Evolutionary conservation across 1,140 invertebrate genomes (phyloP), one percentile per base, ranked within the genome.

Genomic region (Formica selysi): DNA sequence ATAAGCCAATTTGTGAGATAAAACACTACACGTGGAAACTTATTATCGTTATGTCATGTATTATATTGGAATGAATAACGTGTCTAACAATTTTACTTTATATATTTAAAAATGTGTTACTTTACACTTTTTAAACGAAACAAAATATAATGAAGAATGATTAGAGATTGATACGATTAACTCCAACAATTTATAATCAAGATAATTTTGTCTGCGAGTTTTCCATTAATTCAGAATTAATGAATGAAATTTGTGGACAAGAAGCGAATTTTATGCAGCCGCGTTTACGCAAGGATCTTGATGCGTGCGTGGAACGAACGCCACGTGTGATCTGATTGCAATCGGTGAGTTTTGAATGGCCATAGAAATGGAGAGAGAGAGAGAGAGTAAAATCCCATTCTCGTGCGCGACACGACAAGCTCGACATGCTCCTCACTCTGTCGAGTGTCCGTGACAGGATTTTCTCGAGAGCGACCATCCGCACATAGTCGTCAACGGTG

Each of bases 291-390:
- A 3, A 51, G 48, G 36, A 70, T 80, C 41, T 61, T 51, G n/a
- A 71, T 51, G 71, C 41, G 48, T 44, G 61, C 62, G 22, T 32
- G 38, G 64, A 83, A 89, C 57, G 85, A 64, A 10, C 48, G 73
- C 71, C 62, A 86, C 79, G 87, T 51, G 48, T 86, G 87, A 90
- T 88, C 67, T 36, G 79, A 90, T 86, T 90, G 84, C 76, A 79
- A 90, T 90, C 59, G 65, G 64, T 41, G 71, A 51, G 62, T 68
- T 86, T 65, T 81, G 81, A 86, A 86, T 84, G 79, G 73, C 67
- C 79, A 81, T 86, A 76, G 86, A 85, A 71, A 65, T 80, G 67
- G 26, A 16, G 13, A 7, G n/a, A 61, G 44, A 48, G 48, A 51
- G 8, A 51, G 13, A 19, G 74, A 44, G 70, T 65, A 48, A 76